Evolutionary conservation across 2,888 invertebrate species (phyloP), one percentile per base, ranked within the genome.

Genomic region (Carcina quercana): DNA sequence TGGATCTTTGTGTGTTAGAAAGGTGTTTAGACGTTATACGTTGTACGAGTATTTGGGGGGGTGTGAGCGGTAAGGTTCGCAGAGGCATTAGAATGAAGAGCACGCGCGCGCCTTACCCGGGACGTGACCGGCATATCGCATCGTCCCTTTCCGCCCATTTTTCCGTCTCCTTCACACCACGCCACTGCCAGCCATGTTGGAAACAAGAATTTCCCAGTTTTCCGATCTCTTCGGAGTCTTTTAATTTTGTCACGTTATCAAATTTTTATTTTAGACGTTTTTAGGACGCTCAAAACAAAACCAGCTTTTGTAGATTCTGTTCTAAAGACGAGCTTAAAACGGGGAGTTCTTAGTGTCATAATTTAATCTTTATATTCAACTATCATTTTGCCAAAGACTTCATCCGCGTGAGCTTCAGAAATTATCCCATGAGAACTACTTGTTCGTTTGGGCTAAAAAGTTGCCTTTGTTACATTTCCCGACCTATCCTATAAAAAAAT

Each of bases 81-180:
- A 67, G 66, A 50, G 50, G 58, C 72, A 80, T 84, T 79, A 78
- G 80, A 65, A 82, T 79, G 80, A 63, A 60, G 60, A 72, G 71
- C 79, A 80, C 83, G 82, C 75, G 74, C 79, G 73, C 69, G 78
- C 76, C 74, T 74, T 65, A 72, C 73, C 74, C 67, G 69, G 53
- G 60, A 83, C 85, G 85, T 85, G 85, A 85, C 83, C 64, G 64
- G 83, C 83, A 85, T 85, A 66, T 68, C 74, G 70, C 69, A 75
- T 68, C 73, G 70, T 75, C 79, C 76, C 69, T 75, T 76, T 75
- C 74, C 74, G 76, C 78, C 61, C 73, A 59, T 63, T 69, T 57
- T 53, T 66, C 68, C 59, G 57, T 73, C 74, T 75, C 76, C 47
- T 67, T 74, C 72, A 50, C 69, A 65, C 71, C 69, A 66, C 67